Evolutionary conservation across 2,888 invertebrate species (phyloP).

Genomic region (Deilephila porcellus): DNA sequence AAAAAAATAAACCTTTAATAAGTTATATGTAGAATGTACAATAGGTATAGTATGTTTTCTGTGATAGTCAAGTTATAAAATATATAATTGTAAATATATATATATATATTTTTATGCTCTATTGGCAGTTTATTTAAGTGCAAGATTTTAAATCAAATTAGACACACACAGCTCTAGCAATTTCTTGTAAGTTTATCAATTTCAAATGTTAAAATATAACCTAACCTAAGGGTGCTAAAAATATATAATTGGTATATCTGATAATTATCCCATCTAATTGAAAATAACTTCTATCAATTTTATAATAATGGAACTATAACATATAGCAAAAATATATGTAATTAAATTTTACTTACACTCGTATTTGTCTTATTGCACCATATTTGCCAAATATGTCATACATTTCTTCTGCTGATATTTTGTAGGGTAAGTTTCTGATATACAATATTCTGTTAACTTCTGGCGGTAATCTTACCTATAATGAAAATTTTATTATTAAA

Average conservation of each 20-base stretch:
- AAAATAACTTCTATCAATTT: too few relatives aligned
- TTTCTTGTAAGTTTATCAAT: not conserved
- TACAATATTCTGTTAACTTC: slow-evolving; percentile 99
- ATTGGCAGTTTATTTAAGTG: too few relatives aligned
- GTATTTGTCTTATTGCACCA: slow-evolving; percentile 98
- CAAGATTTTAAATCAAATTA: too few relatives aligned
- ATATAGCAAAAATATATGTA: slow-evolving; percentile 21
- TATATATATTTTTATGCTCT: too few relatives aligned
- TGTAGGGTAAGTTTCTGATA: slow-evolving; percentile 98
- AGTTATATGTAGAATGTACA: not conserved
- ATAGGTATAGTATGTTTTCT: too few relatives aligned
- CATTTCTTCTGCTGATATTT: slow-evolving; percentile 99
- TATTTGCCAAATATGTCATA: slow-evolving; percentile 99
- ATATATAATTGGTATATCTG: too few relatives aligned
- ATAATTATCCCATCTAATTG: too few relatives aligned
- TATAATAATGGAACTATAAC: not conserved
- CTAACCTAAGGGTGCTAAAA: too few relatives aligned
- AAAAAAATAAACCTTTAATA: slow-evolving; percentile 51
- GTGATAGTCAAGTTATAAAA: too few relatives aligned
- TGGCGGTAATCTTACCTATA: slow-evolving; percentile 98
- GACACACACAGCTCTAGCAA: not conserved
- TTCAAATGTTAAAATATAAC: not conserved
- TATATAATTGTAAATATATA: too few relatives aligned
- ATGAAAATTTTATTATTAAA: slow-evolving; percentile 39
- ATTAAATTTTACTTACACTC: slow-evolving; percentile 90